These are phyloP conservation scores for Pectinophora gossypiella DNA, from an alignment of 1,140 invertebrate species.

Conservation along the genomic window DNA sequence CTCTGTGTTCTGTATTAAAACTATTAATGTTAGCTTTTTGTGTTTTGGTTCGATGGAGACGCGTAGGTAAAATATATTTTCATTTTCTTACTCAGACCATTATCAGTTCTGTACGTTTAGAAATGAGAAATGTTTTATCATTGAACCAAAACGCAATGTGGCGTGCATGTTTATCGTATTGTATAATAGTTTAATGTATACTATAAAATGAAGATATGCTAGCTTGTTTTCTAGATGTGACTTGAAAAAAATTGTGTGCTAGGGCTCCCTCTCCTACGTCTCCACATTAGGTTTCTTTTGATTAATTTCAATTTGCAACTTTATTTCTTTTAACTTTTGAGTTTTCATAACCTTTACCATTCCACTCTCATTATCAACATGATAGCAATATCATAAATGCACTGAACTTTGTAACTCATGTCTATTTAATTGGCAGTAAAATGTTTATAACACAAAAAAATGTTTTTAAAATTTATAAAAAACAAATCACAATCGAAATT, in stretches of 20 bases:
- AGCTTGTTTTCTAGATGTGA: conserved; percentile 72
- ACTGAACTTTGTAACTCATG: conserved; percentile 16
- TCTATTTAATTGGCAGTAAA: conserved; percentile 53
- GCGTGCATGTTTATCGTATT: conserved; percentile 70
- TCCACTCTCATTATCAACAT: conserved; percentile 17
- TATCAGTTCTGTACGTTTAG: conserved; percentile 29
- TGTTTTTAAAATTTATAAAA: conserved; percentile 19
- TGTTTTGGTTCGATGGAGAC: conserved; percentile 69
- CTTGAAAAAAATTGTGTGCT: conserved; percentile 53
- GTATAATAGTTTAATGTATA: conserved; percentile 64
- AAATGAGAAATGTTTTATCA: conserved; percentile 45
- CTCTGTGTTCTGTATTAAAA: conserved; percentile 67
- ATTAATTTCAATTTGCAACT: conserved; percentile 39
- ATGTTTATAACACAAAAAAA: conserved; percentile 11
- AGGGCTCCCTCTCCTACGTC: conserved; percentile 56
- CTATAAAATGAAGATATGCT: conserved; percentile 55
- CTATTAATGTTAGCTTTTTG: conserved; percentile 73
- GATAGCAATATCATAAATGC: conserved; percentile 14
- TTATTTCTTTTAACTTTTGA: conserved; percentile 25
- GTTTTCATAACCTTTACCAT: conserved; percentile 23
- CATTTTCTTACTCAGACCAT: conserved; percentile 25
- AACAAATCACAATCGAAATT: conserved; percentile 38
- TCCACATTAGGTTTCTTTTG: conserved; percentile 37
- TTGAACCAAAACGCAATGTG: conserved; percentile 72
- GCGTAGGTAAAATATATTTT: conserved; percentile 28